phyloP scores from a whole-genome alignment of 2,113 vertebrate genomes.

The Mus spicilegus region DNA sequence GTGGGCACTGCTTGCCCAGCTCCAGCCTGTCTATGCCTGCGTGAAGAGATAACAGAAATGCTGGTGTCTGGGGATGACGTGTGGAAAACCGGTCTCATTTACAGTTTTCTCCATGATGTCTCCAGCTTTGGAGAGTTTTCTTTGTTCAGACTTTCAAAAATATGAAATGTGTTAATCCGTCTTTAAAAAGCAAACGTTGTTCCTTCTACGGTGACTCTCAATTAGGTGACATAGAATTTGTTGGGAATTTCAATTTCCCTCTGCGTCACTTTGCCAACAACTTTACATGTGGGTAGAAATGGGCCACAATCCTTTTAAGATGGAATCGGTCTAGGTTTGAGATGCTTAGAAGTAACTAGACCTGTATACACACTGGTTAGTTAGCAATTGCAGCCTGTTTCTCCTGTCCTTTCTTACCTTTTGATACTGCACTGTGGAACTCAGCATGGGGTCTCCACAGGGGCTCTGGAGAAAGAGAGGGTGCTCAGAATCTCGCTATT shows the following conservation, averaged over 20 bases:
- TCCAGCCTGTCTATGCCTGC: not conserved
- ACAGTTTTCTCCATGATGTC: not conserved
- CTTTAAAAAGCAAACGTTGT: slow-evolving; percentile 17
- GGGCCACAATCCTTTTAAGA: slow-evolving; percentile 12
- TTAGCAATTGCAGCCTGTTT: slow-evolving; percentile 3
- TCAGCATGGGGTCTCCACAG: not conserved
- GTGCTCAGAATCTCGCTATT: slow-evolving; percentile 33
- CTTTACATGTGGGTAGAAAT: slow-evolving; percentile 11
- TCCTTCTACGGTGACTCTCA: not conserved
- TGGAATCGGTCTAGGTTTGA: not conserved
- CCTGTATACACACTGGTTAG: not conserved
- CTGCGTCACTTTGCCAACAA: not conserved
- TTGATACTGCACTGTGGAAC: not conserved
- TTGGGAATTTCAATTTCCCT: slow-evolving; percentile 7
- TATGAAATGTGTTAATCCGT: slow-evolving; percentile 11
- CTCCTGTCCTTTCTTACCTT: not conserved
- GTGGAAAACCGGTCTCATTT: slow-evolving; percentile 27
- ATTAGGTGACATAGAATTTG: not conserved
- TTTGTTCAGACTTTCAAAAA: slow-evolving; percentile 31
- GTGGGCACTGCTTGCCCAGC: not conserved
- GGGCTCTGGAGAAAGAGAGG: not conserved
- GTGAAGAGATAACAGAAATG: not conserved
- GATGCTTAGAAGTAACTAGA: slow-evolving; percentile 55
- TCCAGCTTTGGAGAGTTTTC: not conserved
- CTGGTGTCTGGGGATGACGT: not conserved